Percentiles rank a stretch among this genome's conserved stretches.
These are phyloP conservation scores for Drosophila antonietae DNA, from an alignment of 2,888 invertebrate genomes.

Conservation along the genomic window DNA sequence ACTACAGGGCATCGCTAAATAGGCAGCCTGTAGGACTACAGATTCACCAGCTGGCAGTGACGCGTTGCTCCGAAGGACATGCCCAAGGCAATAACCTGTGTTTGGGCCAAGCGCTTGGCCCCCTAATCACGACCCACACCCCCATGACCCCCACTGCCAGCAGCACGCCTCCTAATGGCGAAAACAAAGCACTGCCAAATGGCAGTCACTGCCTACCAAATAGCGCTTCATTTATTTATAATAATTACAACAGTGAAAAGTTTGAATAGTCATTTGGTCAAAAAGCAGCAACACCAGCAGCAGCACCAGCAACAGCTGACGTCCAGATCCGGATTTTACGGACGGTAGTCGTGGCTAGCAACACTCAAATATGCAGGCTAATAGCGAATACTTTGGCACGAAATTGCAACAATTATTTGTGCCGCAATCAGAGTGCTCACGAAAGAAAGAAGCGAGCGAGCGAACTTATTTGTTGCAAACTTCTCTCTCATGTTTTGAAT, in stretches of 20 bases:
- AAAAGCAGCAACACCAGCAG: constrained; percentile 10
- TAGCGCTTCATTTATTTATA: constrained; percentile 79
- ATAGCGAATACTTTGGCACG: constrained; percentile 46
- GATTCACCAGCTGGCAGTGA: constrained; percentile 12
- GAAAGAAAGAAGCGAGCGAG: neutral
- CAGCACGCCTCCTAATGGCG: neutral
- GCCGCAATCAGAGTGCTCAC: constrained; percentile 42
- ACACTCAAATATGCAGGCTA: constrained; percentile 74
- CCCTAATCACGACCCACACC: neutral
- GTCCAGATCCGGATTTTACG: neutral
- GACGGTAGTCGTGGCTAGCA: constrained; percentile 17
- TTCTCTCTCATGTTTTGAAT: constrained; percentile 40
- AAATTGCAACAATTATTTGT: constrained; percentile 60
- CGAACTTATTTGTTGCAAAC: constrained; percentile 18
- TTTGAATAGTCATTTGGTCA: constrained; percentile 71
- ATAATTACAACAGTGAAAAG: constrained; percentile 76
- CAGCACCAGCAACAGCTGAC: constrained; percentile 44
- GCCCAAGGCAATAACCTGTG: constrained; percentile 42
- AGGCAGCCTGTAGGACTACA: neutral
- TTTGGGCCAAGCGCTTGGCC: neutral
- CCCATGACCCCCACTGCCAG: neutral
- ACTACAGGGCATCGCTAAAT: neutral
- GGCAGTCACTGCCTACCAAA: constrained; percentile 56
- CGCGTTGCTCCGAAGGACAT: constrained; percentile 29
- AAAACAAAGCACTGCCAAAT: constrained; percentile 13